These are phyloP conservation scores for Callipepla squamata DNA, from an alignment of 2,113 vertebrate genomes.

Conservation along the genomic window DNA sequence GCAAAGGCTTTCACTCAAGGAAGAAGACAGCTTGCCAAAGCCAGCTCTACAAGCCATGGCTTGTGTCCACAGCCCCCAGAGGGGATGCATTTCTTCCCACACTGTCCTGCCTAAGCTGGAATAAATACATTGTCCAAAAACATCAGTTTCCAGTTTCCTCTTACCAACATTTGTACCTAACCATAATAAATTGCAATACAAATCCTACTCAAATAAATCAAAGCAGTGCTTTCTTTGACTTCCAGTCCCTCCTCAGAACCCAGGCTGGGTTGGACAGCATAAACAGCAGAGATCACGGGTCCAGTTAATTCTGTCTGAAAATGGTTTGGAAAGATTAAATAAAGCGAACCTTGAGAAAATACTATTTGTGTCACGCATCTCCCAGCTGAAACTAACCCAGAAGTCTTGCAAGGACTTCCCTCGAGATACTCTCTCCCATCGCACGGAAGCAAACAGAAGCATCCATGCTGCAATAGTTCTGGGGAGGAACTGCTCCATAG, in stretches of 20 bases:
- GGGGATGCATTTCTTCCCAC: not conserved
- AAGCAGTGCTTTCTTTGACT: not conserved
- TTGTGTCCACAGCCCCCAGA: not conserved
- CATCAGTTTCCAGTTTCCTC: not conserved
- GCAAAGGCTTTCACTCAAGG: not conserved
- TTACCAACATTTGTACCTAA: not conserved
- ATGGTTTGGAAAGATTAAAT: not conserved
- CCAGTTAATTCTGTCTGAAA: not conserved
- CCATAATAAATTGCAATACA: not conserved
- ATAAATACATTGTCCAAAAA: not conserved
- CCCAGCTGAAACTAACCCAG: not conserved
- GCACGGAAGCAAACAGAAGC: not conserved
- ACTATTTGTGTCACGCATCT: not conserved
- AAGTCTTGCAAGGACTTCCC: not conserved
- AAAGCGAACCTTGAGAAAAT: not conserved
- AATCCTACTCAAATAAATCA: not conserved
- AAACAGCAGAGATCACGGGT: not conserved
- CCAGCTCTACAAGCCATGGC: not conserved
- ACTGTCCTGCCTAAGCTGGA: not conserved
- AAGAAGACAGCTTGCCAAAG: not conserved
- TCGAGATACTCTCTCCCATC: not conserved
- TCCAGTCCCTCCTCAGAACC: not conserved
- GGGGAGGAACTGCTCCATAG: not conserved
- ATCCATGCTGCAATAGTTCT: accelerated
- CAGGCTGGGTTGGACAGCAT: not conserved